These are phyloP conservation scores for Pterocles orientalis DNA, from an alignment of 2,113 vertebrate genomes.

Conservation along the genomic window DNA sequence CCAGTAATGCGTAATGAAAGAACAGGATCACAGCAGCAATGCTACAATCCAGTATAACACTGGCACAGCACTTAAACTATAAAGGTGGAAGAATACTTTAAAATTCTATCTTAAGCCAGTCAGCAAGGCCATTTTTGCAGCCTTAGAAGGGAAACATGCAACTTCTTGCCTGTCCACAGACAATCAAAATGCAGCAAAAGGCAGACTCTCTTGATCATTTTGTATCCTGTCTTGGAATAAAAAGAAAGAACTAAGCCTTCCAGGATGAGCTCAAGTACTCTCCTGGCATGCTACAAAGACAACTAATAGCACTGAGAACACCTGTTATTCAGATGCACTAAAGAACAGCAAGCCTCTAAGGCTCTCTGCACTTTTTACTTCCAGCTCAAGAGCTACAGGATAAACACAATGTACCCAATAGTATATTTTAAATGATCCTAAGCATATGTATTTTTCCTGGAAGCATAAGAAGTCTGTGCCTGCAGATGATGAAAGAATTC, in stretches of 20 bases:
- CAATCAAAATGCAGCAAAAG: background rate
- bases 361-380: background rate
- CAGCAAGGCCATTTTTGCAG: background rate
- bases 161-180: background rate
- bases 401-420: background rate
- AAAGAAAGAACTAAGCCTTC: background rate
- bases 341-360: background rate
- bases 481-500: background rate
- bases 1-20: background rate
- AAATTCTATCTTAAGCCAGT: background rate
- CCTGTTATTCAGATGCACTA: background rate
- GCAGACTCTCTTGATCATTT: background rate
- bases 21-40: background rate
- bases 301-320: background rate
- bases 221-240: background rate
- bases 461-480: background rate
- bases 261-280: background rate
- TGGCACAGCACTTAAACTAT: background rate
- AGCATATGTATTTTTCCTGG: background rate
- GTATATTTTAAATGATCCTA: background rate
- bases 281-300: background rate
- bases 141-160: background rate
- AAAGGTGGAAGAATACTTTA: background rate
- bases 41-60: background rate
- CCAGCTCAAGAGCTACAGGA: background rate